A percentile compares a stretch with the other conserved stretches of the same genome.
Conservation (phyloP, 2,888 invertebrate genomes). For the Caenorhabditis doughertyi region DNA sequence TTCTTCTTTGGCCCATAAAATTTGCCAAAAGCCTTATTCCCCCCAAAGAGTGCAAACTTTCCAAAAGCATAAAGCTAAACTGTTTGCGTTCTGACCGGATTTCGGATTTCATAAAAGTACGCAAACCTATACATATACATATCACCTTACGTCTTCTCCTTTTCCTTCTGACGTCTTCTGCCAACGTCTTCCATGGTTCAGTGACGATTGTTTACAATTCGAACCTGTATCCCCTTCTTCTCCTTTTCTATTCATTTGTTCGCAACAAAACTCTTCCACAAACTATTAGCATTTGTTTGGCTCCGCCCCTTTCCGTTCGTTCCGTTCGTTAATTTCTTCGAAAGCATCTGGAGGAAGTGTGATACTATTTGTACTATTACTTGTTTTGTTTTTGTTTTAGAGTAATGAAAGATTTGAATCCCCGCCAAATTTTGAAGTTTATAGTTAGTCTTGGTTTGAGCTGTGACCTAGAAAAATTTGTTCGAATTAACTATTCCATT, state of each 20-base stretch:
- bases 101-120: slow-evolving; percentile 49
- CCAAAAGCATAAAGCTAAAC: background rate
- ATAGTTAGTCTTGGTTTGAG: too few relatives aligned
- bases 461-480: too few relatives aligned
- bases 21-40: background rate
- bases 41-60: background rate
- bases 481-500: too few relatives aligned
- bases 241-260: background rate
- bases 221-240: slow-evolving; percentile 49
- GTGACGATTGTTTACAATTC: slow-evolving; percentile 50
- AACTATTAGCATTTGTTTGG: background rate
- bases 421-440: too few relatives aligned
- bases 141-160: slow-evolving; percentile 30
- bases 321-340: too few relatives aligned
- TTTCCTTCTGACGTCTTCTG: slow-evolving; percentile 14
- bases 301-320: slow-evolving; percentile 26
- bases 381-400: too few relatives aligned
- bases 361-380: too few relatives aligned
- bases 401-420: too few relatives aligned
- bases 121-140: slow-evolving; percentile 24
- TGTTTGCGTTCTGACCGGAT: slow-evolving; percentile 45
- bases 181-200: slow-evolving; percentile 53
- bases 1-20: background rate
- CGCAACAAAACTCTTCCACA: slow-evolving; percentile 2
- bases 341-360: too few relatives aligned